Evolutionary conservation across 2,888 invertebrate genomes (phyloP), one percentile per base, ranked within the genome.

Genomic region (Ypsolopha scabrella): DNA sequence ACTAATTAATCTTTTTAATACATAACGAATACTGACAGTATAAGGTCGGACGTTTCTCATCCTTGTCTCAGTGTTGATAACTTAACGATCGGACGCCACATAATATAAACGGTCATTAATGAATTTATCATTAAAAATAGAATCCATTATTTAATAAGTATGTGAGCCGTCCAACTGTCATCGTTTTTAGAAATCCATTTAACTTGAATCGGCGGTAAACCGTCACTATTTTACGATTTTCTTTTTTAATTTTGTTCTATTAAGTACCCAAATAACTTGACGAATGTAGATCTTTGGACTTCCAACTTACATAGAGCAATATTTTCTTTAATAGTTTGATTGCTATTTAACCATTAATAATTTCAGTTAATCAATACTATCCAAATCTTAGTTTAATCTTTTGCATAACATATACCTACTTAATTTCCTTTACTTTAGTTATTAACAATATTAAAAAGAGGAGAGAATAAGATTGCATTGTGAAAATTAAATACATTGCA

Each of bases 391-490:
- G 11, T 46, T 34, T 34, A 47, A 47, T 47, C 37, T 37, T 36
- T 47, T 47, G 37, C 36, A 45, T 50, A 53, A 54, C 50, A 51
- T 54, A 57, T 55, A 54, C 38, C 39, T 59, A 60, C 56, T 60
- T 63, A 62, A 61, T 64, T 65, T 64, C 67, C 60, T 70, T 64
- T 71, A 46, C 74, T 67, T 78, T 80, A 78, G 77, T 75, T 78
- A 80, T 68, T 78, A 78, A 75, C 67, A 67, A 47, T 14, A 11
- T 13, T 13, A 76, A 70, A 68, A 64, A 66, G 80, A 81, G 81
- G 83, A 86, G 85, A 85, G 83, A 83, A 81, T 75, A 85, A 85
- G 85, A 85, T 85, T 83, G 82, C 81, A 80, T 75, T 67, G 74
- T 75, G 64, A 69, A 71, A 66, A 61, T 73, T 65, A 61, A 73